phyloP scores from a whole-genome alignment of 2,113 vertebrate genomes.

The Gambusia holbrooki region DNA sequence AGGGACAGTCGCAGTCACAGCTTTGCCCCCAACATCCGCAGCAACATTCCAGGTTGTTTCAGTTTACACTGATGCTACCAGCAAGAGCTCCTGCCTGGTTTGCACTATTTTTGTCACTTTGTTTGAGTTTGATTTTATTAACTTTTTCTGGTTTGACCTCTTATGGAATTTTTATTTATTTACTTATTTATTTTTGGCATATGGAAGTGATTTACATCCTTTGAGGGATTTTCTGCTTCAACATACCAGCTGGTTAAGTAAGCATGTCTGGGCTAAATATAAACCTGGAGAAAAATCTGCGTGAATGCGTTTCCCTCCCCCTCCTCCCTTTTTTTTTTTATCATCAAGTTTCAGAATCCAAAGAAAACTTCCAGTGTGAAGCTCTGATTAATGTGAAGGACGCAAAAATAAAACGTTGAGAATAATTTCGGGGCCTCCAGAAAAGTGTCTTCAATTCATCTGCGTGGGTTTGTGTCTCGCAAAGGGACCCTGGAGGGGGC shows the following conservation, averaged over 20 bases:
- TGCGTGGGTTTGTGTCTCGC: slow-evolving; percentile 13
- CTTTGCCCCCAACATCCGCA: too few species aligned
- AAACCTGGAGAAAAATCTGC: slow-evolving; percentile 34
- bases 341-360: slow-evolving; percentile 18
- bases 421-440: not conserved
- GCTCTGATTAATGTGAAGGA: not conserved
- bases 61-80: slow-evolving; percentile 44
- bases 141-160: slow-evolving; percentile 40
- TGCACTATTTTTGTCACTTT: slow-evolving; percentile 9
- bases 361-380: not conserved
- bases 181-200: slow-evolving; percentile 35
- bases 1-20: slow-evolving; percentile 33
- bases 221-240: slow-evolving; percentile 53
- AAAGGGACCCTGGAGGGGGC: slow-evolving; percentile 95
- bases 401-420: not conserved
- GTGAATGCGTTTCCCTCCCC: slow-evolving; percentile 5
- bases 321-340: not conserved
- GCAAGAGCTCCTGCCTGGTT: slow-evolving; percentile 20
- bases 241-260: slow-evolving; percentile 58
- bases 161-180: slow-evolving; percentile 40
- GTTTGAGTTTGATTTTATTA: slow-evolving; percentile 7
- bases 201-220: slow-evolving; percentile 65
- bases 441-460: not conserved
- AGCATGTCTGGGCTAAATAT: slow-evolving; percentile 63
- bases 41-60: slow-evolving; percentile 60